Evolutionary conservation across 2,797 vertebrate genomes (phyloP), one percentile per base, ranked within the genome.

Genomic region (Denticeps clupeoides): DNA sequence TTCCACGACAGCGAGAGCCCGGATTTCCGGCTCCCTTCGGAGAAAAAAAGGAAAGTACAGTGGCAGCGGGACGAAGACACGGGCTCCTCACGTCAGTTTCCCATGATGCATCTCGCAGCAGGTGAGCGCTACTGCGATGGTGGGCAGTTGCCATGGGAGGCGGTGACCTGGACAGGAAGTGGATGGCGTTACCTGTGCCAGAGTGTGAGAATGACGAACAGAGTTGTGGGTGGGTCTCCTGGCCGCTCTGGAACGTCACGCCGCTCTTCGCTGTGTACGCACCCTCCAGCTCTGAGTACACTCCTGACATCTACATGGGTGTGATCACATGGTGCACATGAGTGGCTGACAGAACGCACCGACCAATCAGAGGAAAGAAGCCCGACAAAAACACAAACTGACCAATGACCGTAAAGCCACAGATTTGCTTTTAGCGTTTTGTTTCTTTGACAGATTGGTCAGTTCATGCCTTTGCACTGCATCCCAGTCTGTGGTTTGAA

Each of bases 231-330:
- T 56, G 65, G 77, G 84, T 86, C 82, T 82, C 78, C 70, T 85
- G 64, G 4, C 80, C 60, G 25, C 67, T 68, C 50, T 70, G 80
- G 60, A 71, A 69, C 2, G 73, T 63, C 1, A 60, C 73, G 29
- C 72, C 76, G 63, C 75, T 68, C 81, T 90, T 94, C 59, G 86
- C 82, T 1, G 77, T 64, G 40, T 88, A 91, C 73, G 87, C 80
- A 47, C 81, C 84, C 67, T 93, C 94, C 49, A 97, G 71, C 70
- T 96, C 92, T 0, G 93, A 90, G 1, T 97, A 99, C 55, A 96
- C 89, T 0, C 89, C 90, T 1, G 93, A 90, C 88, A 99, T 94
- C 94, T 99, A 83, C 62, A 41, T 71, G 69, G 51, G 72, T 64
- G 75, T 56, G 79, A 67, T 62, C 64, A 73, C 68, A 56, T 65